Base-by-base conservation (phyloP, 1,140 invertebrate genomes). In the Brachionus sp. region DNA sequence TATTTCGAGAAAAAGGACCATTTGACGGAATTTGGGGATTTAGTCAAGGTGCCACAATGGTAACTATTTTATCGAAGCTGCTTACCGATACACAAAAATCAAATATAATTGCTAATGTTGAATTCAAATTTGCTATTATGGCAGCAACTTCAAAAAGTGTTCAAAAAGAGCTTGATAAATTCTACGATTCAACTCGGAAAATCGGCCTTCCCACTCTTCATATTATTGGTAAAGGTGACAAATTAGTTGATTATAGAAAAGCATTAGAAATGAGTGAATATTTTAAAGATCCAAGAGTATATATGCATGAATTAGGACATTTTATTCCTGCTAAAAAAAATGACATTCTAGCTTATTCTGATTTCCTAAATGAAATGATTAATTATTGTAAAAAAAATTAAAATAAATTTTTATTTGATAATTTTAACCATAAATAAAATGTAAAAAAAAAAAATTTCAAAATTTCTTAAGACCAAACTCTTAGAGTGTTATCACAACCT, bases 401-500 rank as follows among this genome's bases (percentile, higher is more conserved):
- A 66, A 16, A 35, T 75, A 13, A 35, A 35, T 46, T 75, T 75
- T 25, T 46, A 19, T 75, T 46, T 25, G 44, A 33, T 46, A 75
- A 75, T 46, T 46, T 75, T 29, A 42, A 70, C 35, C 35, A 70
- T 70, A 37, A 37, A 39, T 35, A 33, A 33, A 66, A n/a, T 66
- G 0, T 16, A 13, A 66, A n/a, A 46, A 57, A 70, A 37, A 46
- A 75, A 19, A 25, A 29, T 6, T 75, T n/a, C n/a, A n/a, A n/a
- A 25, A 6, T 23, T 46, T 25, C 23, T 85, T 87, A 90, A 1
- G 87, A 88, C 89, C 89, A 90, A 80, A 89, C 87, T 68, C 88
- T 85, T 44, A 89, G 85, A 2, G 88, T 88, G 29, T 84, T 86
- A 78, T 90, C 89, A 86, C 87, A 88, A 3, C 88, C 88, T 19